These are phyloP conservation scores for Cyprinella venusta DNA, from an alignment of 2,797 vertebrate species.

Conservation along the genomic window DNA sequence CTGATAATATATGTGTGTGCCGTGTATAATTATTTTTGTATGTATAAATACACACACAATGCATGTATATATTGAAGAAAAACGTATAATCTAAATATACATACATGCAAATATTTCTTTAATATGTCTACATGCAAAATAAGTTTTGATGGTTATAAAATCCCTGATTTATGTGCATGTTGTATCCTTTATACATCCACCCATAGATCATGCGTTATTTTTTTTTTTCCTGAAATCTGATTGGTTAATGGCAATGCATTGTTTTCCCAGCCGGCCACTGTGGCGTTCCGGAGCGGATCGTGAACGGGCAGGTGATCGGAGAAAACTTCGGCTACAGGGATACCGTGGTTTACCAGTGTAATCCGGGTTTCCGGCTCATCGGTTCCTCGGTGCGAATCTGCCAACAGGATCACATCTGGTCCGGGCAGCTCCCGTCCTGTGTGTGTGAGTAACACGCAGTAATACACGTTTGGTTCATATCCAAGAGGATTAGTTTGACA, in stretches of 20 bases:
- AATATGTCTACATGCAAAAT: too few relatives aligned
- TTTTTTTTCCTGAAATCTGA: too few relatives aligned
- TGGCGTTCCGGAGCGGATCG: constrained; percentile 91
- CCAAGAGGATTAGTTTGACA: constrained; percentile 30
- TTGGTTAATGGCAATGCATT: neutral
- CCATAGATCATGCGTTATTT: neutral
- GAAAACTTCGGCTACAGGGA: constrained; percentile 98
- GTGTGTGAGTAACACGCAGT: constrained; percentile 86
- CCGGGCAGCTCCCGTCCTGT: constrained; percentile 93
- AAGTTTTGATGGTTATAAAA: neutral
- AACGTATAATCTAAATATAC: too few relatives aligned
- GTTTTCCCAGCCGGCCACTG: constrained; percentile 89
- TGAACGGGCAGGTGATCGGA: constrained; percentile 97
- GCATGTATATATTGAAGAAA: too few relatives aligned
- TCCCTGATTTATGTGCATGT: neutral
- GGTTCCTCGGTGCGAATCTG: constrained; percentile 97
- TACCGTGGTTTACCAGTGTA: constrained; percentile 98
- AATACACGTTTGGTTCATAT: neutral
- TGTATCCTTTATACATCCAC: neutral
- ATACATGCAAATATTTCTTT: too few relatives aligned
- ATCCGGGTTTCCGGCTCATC: constrained; percentile 92
- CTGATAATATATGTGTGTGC: too few relatives aligned
- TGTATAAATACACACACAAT: too few relatives aligned
- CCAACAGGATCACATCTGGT: constrained; percentile 98
- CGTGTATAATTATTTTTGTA: too few relatives aligned